These are phyloP conservation scores for Portevinia maculata DNA, from an alignment of 2,888 invertebrate species.

Conservation along the genomic window DNA sequence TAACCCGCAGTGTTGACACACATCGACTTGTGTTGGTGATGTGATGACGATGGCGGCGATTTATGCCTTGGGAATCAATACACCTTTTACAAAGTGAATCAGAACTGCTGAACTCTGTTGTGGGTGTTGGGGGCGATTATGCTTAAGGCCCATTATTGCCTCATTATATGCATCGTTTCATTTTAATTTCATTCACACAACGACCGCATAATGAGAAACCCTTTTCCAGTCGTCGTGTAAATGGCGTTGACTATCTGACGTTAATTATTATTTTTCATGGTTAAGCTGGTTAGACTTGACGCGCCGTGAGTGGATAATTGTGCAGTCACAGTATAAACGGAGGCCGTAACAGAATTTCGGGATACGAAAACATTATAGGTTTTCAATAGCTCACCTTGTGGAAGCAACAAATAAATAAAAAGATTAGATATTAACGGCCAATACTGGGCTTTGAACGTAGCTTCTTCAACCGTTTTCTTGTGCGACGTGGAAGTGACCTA, in stretches of 20 bases:
- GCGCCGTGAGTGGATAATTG: too few species aligned
- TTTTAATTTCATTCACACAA: conserved; percentile 66
- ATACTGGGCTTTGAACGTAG: too few species aligned
- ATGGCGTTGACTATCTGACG: conserved; percentile 8
- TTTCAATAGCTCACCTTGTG: too few species aligned
- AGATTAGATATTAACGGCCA: too few species aligned
- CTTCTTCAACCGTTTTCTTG: too few species aligned
- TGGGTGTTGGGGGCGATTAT: conserved; percentile 11
- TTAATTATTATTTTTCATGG: conserved; percentile 25
- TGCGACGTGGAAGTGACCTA: too few species aligned
- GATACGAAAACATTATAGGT: too few species aligned
- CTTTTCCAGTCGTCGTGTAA: conserved; percentile 16
- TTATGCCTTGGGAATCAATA: conserved; percentile 36
- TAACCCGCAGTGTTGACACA: conserved; percentile 45
- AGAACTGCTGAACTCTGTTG: not conserved
- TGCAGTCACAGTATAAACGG: too few species aligned
- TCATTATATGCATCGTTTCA: conserved; percentile 59
- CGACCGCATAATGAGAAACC: conserved; percentile 62
- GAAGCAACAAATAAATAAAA: too few species aligned
- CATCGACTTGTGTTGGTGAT: conserved; percentile 3
- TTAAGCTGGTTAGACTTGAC: not conserved
- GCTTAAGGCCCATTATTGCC: too few species aligned
- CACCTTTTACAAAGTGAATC: conserved; percentile 25
- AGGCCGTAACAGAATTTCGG: too few species aligned
- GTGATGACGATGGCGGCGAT: conserved; percentile 11